Evolutionary conservation across 2,888 invertebrate genomes (phyloP), one percentile per base, ranked within the genome.

Genomic region (Eugnorisma glareosa): DNA sequence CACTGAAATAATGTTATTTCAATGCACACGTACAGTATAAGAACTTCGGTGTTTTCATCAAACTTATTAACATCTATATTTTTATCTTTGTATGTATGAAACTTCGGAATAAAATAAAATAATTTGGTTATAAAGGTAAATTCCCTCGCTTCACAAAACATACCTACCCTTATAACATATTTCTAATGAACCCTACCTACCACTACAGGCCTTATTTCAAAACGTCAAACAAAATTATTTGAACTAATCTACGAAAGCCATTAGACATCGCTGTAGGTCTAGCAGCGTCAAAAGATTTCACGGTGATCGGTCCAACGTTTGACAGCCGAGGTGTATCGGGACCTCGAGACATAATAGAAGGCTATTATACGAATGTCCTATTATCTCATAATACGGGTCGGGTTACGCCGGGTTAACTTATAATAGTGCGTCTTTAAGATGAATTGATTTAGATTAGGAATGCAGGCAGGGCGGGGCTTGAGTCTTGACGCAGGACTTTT

Each of bases 341-440:
- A 77, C 54, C 68, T 51, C 67, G 37, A 75, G 86, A 87, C 85
- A 94, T 93, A 94, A 94, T 93, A 88, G 90, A 86, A 90, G 77
- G 79, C 90, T 86, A 92, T 85, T 85, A 85, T 90, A 91, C 88
- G 88, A 92, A 90, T 90, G 91, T 85, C 91, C 93, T 89, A 95
- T 95, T 95, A 96, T 95, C 93, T 93, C 90, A 90, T 94, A 94
- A 95, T 94, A 92, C 92, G 92, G 91, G 91, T 92, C 91, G 92
- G 94, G 94, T 94, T 94, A 94, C 93, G 91, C 89, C 84, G 91
- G 92, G 93, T 93, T 94, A 94, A 89, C 87, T 88, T 89, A 91
- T 93, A 93, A 93, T 91, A 91, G 92, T 89, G 85, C 89, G 89
- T 90, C 89, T 91, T 92, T 91, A 90, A 93, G 94, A 94, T 94